phyloP scores from a whole-genome alignment of 2,797 vertebrate species.

The Hafferia zeledoni region DNA sequence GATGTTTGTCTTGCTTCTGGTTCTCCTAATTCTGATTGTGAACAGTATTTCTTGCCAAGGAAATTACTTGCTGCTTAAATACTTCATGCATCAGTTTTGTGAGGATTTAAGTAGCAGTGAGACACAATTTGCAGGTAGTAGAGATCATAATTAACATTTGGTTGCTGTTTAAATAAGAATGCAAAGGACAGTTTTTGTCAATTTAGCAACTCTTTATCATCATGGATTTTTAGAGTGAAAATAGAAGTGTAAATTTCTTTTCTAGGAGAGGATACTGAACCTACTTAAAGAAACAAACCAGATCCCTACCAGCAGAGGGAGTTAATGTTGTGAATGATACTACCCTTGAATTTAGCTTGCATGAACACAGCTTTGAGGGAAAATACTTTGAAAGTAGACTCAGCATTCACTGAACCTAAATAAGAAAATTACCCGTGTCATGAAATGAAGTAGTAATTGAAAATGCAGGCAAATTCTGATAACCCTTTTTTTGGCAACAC shows the following conservation, averaged over 20 bases:
- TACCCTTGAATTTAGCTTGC: background rate
- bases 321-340: background rate
- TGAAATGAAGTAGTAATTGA: background rate
- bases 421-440: background rate
- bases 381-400: background rate
- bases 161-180: background rate
- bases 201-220: background rate
- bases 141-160: background rate
- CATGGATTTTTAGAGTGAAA: background rate
- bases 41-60: background rate
- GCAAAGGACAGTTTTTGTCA: background rate
- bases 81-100: background rate
- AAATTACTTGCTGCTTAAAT: background rate
- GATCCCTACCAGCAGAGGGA: constrained; percentile 54
- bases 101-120: background rate
- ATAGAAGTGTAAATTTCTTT: background rate
- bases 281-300: background rate
- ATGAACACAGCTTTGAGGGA: background rate
- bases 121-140: background rate
- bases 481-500: background rate
- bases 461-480: background rate
- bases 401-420: background rate
- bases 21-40: background rate
- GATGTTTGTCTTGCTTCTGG: background rate
- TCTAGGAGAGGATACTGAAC: background rate